A percentile compares a stretch with the other conserved stretches of the same genome.
phyloP scores from a whole-genome alignment of 2,888 invertebrate species.

The Rhorus exstirpatorius region DNA sequence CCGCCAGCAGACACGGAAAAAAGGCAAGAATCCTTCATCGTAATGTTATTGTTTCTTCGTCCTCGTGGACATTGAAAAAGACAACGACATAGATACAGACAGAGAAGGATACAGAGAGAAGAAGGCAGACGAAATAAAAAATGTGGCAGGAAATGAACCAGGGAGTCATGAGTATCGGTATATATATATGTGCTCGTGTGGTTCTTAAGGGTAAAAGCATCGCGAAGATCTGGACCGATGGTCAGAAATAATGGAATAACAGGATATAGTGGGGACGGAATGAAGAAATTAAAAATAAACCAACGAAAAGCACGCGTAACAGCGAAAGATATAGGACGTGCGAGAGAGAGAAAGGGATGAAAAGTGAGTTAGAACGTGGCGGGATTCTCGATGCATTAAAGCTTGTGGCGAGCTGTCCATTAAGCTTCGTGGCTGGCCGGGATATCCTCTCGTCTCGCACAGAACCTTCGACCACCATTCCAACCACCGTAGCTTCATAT shows the following conservation, averaged over 20 bases:
- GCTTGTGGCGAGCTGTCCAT: constrained; percentile 74
- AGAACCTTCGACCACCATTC: constrained; percentile 62
- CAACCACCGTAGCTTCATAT: constrained; percentile 57
- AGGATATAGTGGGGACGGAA: constrained; percentile 51
- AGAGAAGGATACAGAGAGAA: constrained; percentile 27
- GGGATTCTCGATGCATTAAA: constrained; percentile 74
- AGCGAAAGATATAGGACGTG: constrained; percentile 1
- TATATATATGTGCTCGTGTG: background rate
- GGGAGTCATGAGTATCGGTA: background rate
- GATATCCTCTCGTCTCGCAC: constrained; percentile 66
- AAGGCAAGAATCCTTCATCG: background rate
- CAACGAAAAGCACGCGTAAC: background rate
- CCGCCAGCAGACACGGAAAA: constrained; percentile 28
- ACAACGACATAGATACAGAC: constrained; percentile 26
- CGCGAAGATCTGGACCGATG: constrained; percentile 17
- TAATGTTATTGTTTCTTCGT: constrained; percentile 16
- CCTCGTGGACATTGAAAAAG: background rate
- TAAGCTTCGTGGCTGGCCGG: constrained; percentile 71
- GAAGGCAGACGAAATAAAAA: constrained; percentile 5
- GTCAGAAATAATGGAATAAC: constrained; percentile 70
- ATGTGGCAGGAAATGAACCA: constrained; percentile 27
- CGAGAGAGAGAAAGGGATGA: constrained; percentile 13
- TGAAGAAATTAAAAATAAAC: constrained; percentile 20
- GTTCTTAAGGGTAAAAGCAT: constrained; percentile 19
- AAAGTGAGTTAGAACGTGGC: constrained; percentile 30